These are phyloP conservation scores for Drosophila nr. medialis DNA, from an alignment of 2,888 invertebrate species.

Conservation along the genomic window DNA sequence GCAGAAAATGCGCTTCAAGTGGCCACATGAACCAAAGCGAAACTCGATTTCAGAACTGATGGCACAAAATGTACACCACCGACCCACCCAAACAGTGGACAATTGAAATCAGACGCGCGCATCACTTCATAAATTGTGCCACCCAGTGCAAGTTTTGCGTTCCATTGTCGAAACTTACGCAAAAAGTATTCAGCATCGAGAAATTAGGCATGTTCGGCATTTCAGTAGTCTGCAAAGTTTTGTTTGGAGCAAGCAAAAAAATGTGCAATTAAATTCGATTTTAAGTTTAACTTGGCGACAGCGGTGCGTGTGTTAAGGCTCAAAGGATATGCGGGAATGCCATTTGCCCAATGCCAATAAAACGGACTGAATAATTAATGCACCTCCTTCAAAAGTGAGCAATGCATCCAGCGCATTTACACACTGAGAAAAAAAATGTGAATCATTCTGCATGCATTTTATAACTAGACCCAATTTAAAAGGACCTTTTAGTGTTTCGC, in stretches of 20 bases:
- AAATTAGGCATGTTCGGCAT: slow-evolving; percentile 62
- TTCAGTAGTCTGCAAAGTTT: slow-evolving; percentile 71
- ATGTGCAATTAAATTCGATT: slow-evolving; percentile 35
- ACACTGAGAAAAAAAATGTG: slow-evolving; percentile 24
- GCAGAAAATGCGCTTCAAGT: slow-evolving; percentile 75
- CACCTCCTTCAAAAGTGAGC: slow-evolving; percentile 56
- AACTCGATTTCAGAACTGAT: slow-evolving; percentile 23
- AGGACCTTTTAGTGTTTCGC: not conserved
- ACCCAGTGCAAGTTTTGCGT: slow-evolving; percentile 48
- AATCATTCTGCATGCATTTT: not conserved
- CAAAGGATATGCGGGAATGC: slow-evolving; percentile 28
- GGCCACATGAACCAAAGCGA: slow-evolving; percentile 38
- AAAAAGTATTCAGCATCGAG: slow-evolving; percentile 29
- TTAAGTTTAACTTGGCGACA: slow-evolving; percentile 38
- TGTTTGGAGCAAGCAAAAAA: not conserved
- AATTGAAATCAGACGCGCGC: slow-evolving; percentile 59
- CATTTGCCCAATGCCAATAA: slow-evolving; percentile 54
- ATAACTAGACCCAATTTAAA: not conserved
- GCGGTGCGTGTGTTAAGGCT: slow-evolving; percentile 44
- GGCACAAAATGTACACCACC: slow-evolving; percentile 34
- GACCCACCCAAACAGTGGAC: slow-evolving; percentile 21
- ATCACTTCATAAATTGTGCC: slow-evolving; percentile 70
- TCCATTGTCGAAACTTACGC: slow-evolving; percentile 45
- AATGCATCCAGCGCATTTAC: slow-evolving; percentile 43
- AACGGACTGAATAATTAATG: slow-evolving; percentile 73